Base-by-base conservation (phyloP, 1,140 invertebrate species). In the Papilio xuthus region DNA sequence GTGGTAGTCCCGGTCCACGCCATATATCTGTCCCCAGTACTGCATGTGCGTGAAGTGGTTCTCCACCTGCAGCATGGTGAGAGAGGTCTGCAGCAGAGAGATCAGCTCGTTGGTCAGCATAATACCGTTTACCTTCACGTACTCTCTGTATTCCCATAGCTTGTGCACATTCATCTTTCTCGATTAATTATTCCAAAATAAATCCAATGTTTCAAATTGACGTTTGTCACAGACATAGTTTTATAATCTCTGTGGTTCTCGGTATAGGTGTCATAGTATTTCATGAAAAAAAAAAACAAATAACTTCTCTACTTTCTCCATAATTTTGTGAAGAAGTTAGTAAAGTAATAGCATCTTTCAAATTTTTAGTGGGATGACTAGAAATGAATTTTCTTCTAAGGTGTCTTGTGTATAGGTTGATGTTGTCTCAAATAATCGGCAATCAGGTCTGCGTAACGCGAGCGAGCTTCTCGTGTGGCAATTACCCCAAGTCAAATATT, bases 11-110 rank as follows among this genome's bases (percentile, higher is more conserved):
- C 91, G 94, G 60, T 95, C 94, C 0, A 94, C 90, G 0, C 96
- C 97, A 76, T 95, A 94, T 53, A 97, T 96, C 85, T 95, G 95
- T 2, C 97, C 97, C 96, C 96, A 97, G 80, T 97, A 97, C 81
- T 95, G 97, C 71, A 96, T 95, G 80, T 96, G 95, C 2, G 91
- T 89, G 86, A 97, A 97, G 85, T 97, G 96, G 91, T 97, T 97
- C 85, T 97, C 96, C 69, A 96, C 95, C 88, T 97, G 96, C 20
- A 97, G 89, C 71, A 97, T 89, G 15, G 96, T 90, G 0, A 97
- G 89, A 0, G 97, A 97, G 89, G 96, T 96, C 83, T 96, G 95
- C 8, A 97, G 88, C 0, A 97, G 82, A 4, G 96, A 93, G 10
- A 95, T 95, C 81, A 96, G 94, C 90, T 97, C 97, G 6, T 94